Conservation (phyloP, 1,140 invertebrate species). For the Zelostemma sp. region DNA sequence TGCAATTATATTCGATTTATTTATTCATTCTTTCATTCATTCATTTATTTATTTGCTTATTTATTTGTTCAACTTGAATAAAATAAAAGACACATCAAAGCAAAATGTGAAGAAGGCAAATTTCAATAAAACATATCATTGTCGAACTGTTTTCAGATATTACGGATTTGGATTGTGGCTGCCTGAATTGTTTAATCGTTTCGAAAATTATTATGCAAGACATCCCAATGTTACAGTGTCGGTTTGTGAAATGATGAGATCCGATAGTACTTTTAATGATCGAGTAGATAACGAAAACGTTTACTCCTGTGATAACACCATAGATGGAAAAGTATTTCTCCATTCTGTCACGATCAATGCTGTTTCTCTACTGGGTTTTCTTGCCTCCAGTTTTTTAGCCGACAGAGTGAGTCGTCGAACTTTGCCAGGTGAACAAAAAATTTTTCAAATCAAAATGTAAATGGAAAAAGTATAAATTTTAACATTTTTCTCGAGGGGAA, state of each 20-base stretch:
- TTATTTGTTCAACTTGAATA: too few relatives aligned
- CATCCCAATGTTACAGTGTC: constrained; percentile 67
- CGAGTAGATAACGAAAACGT: background rate
- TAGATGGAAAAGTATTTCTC: constrained; percentile 65
- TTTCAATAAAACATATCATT: background rate
- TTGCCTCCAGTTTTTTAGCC: constrained; percentile 62
- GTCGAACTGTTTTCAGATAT: constrained; percentile 68
- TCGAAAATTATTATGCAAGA: constrained; percentile 66
- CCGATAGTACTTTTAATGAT: background rate
- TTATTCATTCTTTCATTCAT: constrained; percentile 1
- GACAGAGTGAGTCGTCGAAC: constrained; percentile 53
- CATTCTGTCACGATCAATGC: constrained; percentile 69
- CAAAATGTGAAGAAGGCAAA: too few relatives aligned
- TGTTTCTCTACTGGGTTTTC: constrained; percentile 66
- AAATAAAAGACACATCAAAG: too few relatives aligned
- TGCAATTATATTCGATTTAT: constrained; percentile 1
- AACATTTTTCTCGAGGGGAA: too few relatives aligned
- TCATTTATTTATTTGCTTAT: too few relatives aligned
- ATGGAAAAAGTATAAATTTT: too few relatives aligned
- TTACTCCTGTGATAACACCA: constrained; percentile 9
- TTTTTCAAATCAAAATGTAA: too few relatives aligned
- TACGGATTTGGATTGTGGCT: constrained; percentile 80
- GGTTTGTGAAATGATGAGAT: constrained; percentile 67
- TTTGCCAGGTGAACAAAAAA: constrained; percentile 47
- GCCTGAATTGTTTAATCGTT: constrained; percentile 76